These are phyloP conservation scores for Ceratina calcarata DNA, from an alignment of 1,140 invertebrate genomes.

Conservation along the genomic window DNA sequence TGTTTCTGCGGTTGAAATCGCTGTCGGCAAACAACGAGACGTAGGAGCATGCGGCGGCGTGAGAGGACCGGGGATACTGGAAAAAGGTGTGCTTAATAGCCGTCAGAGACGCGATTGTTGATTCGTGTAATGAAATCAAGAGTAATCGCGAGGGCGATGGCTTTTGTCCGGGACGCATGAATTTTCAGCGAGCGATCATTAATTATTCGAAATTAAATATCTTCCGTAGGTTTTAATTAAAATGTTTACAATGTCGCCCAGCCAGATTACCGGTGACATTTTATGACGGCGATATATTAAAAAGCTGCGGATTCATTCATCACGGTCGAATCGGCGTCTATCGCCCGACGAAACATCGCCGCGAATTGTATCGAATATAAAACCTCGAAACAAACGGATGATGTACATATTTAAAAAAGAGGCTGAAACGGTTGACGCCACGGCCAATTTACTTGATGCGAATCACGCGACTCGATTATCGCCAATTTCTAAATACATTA, in stretches of 20 bases:
- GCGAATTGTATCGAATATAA: neutral
- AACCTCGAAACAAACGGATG: neutral
- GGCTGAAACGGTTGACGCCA: neutral
- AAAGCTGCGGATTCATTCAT: conserved; percentile 58
- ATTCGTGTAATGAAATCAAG: conserved; percentile 71
- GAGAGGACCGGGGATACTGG: neutral
- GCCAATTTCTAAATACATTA: conserved; percentile 61
- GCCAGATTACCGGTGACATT: conserved; percentile 56
- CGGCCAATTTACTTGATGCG: neutral
- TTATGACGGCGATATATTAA: conserved; percentile 57
- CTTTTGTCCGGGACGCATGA: conserved; percentile 66
- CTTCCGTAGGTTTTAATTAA: conserved; percentile 76
- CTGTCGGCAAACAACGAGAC: conserved; percentile 24
- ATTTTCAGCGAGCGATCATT: conserved; percentile 73
- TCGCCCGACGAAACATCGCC: neutral
- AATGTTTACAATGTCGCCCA: conserved; percentile 74
- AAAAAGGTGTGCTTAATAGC: conserved; percentile 63
- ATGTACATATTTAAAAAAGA: neutral
- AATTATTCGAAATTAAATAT: conserved; percentile 79
- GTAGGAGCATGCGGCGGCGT: neutral
- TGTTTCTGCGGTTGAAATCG: conserved; percentile 12
- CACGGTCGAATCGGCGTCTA: conserved; percentile 37
- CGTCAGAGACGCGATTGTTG: conserved; percentile 60
- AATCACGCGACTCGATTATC: conserved; percentile 21
- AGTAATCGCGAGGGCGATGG: conserved; percentile 69